Conservation (phyloP, 2,888 invertebrate species). For the Creontiades dilutus region DNA sequence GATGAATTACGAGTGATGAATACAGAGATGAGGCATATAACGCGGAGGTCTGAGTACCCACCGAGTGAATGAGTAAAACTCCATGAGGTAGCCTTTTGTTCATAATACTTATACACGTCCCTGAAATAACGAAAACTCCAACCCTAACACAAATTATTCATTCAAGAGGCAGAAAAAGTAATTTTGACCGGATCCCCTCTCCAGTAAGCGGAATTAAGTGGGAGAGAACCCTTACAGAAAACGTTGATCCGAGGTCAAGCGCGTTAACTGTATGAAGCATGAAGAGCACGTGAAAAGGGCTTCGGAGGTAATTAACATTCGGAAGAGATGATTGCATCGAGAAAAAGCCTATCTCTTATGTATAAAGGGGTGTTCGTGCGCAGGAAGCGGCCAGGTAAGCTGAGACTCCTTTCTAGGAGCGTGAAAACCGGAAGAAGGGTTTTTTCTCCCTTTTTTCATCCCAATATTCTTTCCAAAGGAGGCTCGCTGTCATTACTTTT, state of each 20-base stretch:
- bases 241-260: slow-evolving; percentile 18
- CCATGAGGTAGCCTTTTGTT: not conserved
- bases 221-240: slow-evolving; percentile 20
- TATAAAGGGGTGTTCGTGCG: slow-evolving; percentile 39
- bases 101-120: not conserved
- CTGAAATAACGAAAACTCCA: not conserved
- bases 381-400: slow-evolving; percentile 50
- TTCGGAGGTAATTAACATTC: slow-evolving; percentile 59
- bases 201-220: slow-evolving; percentile 16
- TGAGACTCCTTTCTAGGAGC: not conserved
- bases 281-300: slow-evolving; percentile 24
- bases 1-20: too few species aligned
- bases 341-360: slow-evolving; percentile 65
- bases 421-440: slow-evolving; percentile 54
- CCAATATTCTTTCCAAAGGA: slow-evolving; percentile 28
- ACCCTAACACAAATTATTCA: not conserved
- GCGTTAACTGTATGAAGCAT: not conserved
- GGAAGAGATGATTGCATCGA: slow-evolving; percentile 64
- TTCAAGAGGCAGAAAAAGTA: slow-evolving; percentile 29
- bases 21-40: too few species aligned
- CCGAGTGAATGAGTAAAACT: not conserved
- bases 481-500: slow-evolving; percentile 55
- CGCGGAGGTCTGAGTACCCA: too few species aligned
- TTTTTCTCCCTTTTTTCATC: slow-evolving; percentile 28
- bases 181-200: slow-evolving; percentile 16